Evolutionary conservation across 2,797 vertebrate genomes (phyloP).

Genomic region (Phyllotis vaccarum): DNA sequence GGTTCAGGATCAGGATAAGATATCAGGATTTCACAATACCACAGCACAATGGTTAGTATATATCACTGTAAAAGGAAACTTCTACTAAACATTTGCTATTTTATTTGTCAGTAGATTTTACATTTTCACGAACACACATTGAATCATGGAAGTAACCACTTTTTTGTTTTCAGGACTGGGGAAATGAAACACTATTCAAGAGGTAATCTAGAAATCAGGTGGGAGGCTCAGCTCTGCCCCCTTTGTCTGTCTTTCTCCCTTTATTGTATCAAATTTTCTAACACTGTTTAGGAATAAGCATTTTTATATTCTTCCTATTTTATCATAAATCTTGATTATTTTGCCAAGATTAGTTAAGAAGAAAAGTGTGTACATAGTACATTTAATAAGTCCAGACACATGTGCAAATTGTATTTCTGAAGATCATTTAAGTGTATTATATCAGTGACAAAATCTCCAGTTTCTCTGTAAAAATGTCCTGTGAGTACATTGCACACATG

Average conservation of each 20-base stretch:
- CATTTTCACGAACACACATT: background rate
- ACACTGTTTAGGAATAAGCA: background rate
- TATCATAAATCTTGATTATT: background rate
- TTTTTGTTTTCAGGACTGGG: background rate
- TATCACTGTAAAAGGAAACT: constrained; percentile 7
- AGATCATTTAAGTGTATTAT: background rate
- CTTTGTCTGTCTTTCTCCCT: background rate
- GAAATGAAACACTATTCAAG: constrained; percentile 34
- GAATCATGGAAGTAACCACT: background rate
- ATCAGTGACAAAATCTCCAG: background rate
- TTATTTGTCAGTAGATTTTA: constrained; percentile 33
- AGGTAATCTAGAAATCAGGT: background rate
- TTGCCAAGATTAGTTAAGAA: background rate
- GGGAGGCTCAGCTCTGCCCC: background rate
- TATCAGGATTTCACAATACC: background rate
- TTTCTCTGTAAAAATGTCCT: background rate
- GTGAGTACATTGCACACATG: background rate
- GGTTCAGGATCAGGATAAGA: background rate
- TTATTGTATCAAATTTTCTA: background rate
- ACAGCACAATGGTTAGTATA: background rate
- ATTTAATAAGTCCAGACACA: background rate
- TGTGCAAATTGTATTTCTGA: background rate
- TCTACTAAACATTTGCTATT: background rate
- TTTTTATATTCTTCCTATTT: background rate
- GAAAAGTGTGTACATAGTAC: background rate